Percentiles rank a stretch among this genome's conserved stretches.
These are phyloP conservation scores for Morus bassanus DNA, from an alignment of 2,797 vertebrate species.

Conservation along the genomic window DNA sequence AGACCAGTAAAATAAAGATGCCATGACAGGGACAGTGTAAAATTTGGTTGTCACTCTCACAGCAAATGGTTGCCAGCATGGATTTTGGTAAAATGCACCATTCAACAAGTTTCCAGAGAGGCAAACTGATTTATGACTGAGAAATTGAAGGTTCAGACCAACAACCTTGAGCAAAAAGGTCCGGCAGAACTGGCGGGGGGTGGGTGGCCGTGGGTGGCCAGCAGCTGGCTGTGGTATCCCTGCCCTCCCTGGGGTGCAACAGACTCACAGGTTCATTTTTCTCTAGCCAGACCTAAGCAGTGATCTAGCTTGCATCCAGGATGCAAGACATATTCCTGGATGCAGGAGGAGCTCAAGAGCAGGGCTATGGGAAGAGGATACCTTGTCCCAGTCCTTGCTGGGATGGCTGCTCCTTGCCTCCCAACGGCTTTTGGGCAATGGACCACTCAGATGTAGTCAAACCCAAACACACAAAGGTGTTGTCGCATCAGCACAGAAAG, in stretches of 20 bases:
- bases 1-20: not conserved
- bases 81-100: not conserved
- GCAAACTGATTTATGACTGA: not conserved
- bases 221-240: not conserved
- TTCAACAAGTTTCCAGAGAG: not conserved
- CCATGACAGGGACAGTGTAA: rapidly evolving
- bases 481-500: not conserved
- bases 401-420: not conserved
- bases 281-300: not conserved
- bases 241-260: rapidly evolving
- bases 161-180: not conserved
- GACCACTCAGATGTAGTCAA: not conserved
- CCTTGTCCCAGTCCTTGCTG: not conserved
- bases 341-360: not conserved
- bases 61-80: rapidly evolving
- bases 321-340: not conserved
- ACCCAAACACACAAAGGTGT: not conserved
- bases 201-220: rapidly evolving
- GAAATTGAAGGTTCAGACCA: conserved; percentile 3
- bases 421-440: rapidly evolving
- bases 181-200: not conserved
- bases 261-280: not conserved
- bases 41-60: not conserved
- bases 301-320: too few relatives aligned
- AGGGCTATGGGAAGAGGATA: not conserved